Conservation (phyloP, 1,140 invertebrate genomes). For the Phortica variegata region DNA sequence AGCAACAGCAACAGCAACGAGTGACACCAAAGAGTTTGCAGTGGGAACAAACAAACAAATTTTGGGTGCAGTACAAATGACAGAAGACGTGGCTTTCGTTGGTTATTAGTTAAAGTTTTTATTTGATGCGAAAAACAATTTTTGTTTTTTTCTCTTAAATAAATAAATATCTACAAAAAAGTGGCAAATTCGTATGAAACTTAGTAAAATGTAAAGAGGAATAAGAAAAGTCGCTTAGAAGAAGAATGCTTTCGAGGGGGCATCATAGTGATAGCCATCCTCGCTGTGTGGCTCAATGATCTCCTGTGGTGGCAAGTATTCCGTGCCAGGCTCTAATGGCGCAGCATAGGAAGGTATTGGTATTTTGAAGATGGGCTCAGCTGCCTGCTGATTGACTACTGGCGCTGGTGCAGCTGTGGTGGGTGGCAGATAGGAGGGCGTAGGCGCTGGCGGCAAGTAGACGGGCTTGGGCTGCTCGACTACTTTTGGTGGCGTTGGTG, state of each 20-base stretch:
- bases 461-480: slow-evolving; percentile 8
- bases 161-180: too few species aligned
- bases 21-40: too few species aligned
- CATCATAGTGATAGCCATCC: slow-evolving; percentile 45
- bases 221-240: slow-evolving; percentile 28
- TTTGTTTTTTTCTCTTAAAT: too few species aligned
- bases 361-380: slow-evolving; percentile 30
- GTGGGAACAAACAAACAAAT: too few species aligned
- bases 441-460: slow-evolving; percentile 25
- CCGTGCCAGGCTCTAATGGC: slow-evolving; percentile 29
- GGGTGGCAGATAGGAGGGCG: not conserved
- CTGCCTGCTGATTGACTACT: not conserved
- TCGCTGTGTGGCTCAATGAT: slow-evolving; percentile 29
- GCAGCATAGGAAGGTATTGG: slow-evolving; percentile 49
- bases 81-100: too few species aligned
- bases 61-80: too few species aligned
- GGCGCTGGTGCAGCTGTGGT: not conserved
- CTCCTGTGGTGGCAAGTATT: slow-evolving; percentile 39
- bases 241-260: slow-evolving; percentile 33
- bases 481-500: slow-evolving; percentile 6
- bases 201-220: too few species aligned
- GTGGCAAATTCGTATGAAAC: too few species aligned
- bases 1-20: too few species aligned
- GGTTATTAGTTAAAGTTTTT: too few species aligned
- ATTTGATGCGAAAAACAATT: too few species aligned